phyloP scores from a whole-genome alignment of 1,140 invertebrate species.

The Hypothenemus hampei region DNA sequence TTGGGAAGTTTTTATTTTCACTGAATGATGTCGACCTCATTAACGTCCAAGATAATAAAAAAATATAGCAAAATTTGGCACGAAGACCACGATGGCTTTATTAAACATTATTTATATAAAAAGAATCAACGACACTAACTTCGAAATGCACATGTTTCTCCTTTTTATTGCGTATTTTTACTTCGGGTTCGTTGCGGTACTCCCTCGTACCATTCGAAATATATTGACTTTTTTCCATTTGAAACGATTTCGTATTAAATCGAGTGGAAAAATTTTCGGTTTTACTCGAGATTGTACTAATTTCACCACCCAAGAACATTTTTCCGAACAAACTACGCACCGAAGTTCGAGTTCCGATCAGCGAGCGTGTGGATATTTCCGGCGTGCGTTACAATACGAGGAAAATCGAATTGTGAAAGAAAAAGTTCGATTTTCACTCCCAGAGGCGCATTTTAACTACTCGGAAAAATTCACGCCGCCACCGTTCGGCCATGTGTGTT shows the following conservation, averaged over 20 bases:
- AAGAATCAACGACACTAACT: slow-evolving; percentile 32
- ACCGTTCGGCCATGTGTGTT: slow-evolving; percentile 17
- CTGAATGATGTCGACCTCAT: too few species aligned
- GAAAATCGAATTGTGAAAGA: slow-evolving; percentile 3
- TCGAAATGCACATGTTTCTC: slow-evolving; percentile 41
- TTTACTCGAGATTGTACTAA: slow-evolving; percentile 28
- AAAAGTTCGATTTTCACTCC: slow-evolving; percentile 10
- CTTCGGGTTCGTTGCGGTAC: neutral
- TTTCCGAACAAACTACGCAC: neutral
- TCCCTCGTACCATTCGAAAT: too few species aligned
- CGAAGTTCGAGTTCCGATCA: neutral
- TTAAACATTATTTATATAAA: too few species aligned
- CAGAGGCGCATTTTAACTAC: slow-evolving; percentile 8
- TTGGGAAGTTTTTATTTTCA: too few species aligned
- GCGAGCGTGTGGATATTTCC: slow-evolving; percentile 15
- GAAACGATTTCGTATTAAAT: neutral
- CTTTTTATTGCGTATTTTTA: slow-evolving; percentile 17
- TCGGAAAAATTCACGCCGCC: slow-evolving; percentile 7
- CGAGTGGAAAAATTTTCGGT: slow-evolving; percentile 8
- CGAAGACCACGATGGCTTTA: too few species aligned
- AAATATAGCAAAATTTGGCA: too few species aligned
- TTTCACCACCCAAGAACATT: slow-evolving; percentile 42
- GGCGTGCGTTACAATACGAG: slow-evolving; percentile 6
- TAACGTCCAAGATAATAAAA: too few species aligned
- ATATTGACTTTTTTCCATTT: neutral